These are phyloP conservation scores for Microchirus variegatus DNA, from an alignment of 2,797 vertebrate genomes.

Conservation along the genomic window DNA sequence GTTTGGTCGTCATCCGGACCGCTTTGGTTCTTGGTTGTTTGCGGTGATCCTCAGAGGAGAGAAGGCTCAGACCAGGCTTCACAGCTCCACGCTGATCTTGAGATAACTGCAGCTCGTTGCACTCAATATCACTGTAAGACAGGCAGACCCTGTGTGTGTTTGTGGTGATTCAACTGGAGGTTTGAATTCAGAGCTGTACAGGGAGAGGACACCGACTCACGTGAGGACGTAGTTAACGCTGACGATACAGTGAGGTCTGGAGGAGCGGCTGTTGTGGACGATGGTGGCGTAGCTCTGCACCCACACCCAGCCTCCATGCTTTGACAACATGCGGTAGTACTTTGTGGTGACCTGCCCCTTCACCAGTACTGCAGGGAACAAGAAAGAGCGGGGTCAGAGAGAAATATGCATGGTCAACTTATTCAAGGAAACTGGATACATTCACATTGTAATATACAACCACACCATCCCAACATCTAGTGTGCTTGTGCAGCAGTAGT, in stretches of 20 bases:
- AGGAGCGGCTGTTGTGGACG: slow-evolving; percentile 95
- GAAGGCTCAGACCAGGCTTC: slow-evolving; percentile 79
- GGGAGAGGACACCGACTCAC: slow-evolving; percentile 80
- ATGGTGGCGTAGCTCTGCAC: slow-evolving; percentile 97
- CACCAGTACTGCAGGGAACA: slow-evolving; percentile 85
- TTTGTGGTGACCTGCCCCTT: slow-evolving; percentile 97
- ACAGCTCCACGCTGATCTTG: slow-evolving; percentile 86
- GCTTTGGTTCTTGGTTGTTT: slow-evolving; percentile 87
- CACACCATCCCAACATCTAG: no score
- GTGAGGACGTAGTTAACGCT: slow-evolving; percentile 97
- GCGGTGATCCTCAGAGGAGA: slow-evolving; percentile 86
- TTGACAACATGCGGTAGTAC: slow-evolving; percentile 94
- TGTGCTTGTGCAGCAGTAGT: no score
- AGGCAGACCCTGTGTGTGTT: not conserved
- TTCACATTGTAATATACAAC: not conserved
- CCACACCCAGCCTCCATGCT: slow-evolving; percentile 97
- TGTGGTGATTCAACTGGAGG: not conserved
- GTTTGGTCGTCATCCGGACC: slow-evolving; percentile 86
- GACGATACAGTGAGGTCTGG: slow-evolving; percentile 95
- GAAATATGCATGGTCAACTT: not conserved
- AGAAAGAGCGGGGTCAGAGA: slow-evolving; percentile 4
- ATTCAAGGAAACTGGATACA: not conserved
- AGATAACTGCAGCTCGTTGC: slow-evolving; percentile 90
- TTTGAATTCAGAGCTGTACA: not conserved
- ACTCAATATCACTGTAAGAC: slow-evolving; percentile 87